phyloP scores from a whole-genome alignment of 2,888 invertebrate genomes.

The Ceriagrion tenellum region DNA sequence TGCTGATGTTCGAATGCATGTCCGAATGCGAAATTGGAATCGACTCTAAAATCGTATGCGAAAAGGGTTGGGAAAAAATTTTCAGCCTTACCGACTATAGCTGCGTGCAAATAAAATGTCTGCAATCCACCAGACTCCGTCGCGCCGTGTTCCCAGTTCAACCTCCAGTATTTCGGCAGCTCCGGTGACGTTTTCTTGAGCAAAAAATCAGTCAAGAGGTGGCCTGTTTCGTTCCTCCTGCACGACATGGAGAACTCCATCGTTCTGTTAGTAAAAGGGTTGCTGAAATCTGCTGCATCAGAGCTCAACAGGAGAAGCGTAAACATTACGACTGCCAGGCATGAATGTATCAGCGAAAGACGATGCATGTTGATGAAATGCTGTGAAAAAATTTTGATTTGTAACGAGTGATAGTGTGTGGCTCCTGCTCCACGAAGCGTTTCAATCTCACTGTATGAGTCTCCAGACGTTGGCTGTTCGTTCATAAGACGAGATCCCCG shows the following conservation, averaged over 20 bases:
- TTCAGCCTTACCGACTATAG: background rate
- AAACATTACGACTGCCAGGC: background rate
- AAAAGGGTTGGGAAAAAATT: background rate
- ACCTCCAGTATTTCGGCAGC: background rate
- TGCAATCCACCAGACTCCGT: background rate
- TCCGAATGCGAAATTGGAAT: no score
- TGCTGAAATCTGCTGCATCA: background rate
- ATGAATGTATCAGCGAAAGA: background rate
- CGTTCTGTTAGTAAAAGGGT: background rate
- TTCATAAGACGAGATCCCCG: no score
- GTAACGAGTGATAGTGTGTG: no score
- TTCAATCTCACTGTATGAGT: no score
- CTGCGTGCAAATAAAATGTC: background rate
- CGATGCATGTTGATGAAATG: no score
- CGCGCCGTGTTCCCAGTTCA: background rate
- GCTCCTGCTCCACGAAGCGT: no score
- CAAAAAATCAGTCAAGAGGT: background rate
- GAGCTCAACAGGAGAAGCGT: background rate
- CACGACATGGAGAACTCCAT: background rate
- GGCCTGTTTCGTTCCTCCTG: background rate
- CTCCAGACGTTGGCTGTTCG: no score
- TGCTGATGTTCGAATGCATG: no score
- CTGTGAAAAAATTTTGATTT: no score
- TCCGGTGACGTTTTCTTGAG: background rate
- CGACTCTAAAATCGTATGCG: no score